These are phyloP conservation scores for Mus minutoides DNA, from an alignment of 2,797 vertebrate genomes.

Conservation along the genomic window DNA sequence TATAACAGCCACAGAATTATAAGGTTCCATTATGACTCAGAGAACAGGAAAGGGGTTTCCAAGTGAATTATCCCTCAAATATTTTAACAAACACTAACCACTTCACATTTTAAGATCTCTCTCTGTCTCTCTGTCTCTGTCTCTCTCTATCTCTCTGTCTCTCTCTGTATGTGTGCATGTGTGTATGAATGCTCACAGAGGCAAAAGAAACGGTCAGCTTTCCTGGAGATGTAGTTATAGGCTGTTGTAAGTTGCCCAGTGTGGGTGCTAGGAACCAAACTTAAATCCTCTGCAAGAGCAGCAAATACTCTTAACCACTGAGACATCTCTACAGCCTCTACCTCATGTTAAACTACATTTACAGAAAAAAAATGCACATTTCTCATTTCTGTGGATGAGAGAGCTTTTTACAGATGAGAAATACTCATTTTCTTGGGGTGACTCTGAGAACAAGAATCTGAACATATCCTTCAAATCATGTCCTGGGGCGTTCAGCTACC, in stretches of 20 bases:
- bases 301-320: background rate
- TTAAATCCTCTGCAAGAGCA: background rate
- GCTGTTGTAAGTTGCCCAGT: background rate
- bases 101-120: background rate
- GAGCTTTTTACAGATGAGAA: background rate
- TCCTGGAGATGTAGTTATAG: background rate
- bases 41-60: conserved; percentile 46
- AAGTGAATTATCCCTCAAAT: conserved; percentile 1
- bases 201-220: background rate
- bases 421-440: background rate
- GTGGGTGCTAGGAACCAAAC: background rate
- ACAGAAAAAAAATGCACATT: background rate
- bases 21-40: background rate
- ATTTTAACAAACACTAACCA: conserved; percentile 6
- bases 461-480: background rate
- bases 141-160: background rate
- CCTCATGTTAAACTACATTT: background rate
- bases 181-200: background rate
- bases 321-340: background rate
- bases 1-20: background rate
- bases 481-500: background rate
- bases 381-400: background rate
- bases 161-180: no score
- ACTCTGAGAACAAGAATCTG: background rate
- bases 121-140: background rate